Base-by-base conservation (phyloP, 23 tunicate species). In the Oikopleura albicans region DNA sequence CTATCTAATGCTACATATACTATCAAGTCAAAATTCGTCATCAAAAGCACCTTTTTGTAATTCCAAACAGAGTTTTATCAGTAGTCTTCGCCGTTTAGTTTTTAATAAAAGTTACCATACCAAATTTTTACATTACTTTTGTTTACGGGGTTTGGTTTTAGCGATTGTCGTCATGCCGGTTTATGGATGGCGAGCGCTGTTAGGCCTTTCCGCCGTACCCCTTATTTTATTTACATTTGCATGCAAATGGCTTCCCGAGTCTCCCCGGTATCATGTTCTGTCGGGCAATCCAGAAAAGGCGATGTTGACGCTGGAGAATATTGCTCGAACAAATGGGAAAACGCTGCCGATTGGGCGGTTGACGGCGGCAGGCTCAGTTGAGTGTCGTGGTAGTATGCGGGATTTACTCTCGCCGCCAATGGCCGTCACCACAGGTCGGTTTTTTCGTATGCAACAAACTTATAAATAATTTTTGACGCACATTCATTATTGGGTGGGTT, bases 181-280 rank as follows among this genome's bases (percentile, higher is more conserved):
- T 8, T 49, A 49, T 22, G 91, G 95, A 0, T 93, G 98, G 98
- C 79, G 98, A 56, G 90, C 91, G 91, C 66, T 93, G 76, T 84
- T 93, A 16, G 98, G 86, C 0, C 56, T 93, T 40, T 89, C 94
- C 84, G 83, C 98, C 0, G 1, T 93, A 2, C 98, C 98, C 40
- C 84, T 93, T 56, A 76, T 93, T 39, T 40, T 93, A 12, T 93
- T 93, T 84, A 85, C 98, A 29, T 39, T 93, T 38, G 89, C 95
- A 1, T 93, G 95, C 87, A 88, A 86, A 84, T 93, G 98, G 98
- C 76, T 90, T 4, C 98, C 98, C 0, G 98, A 93, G 75, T 89
- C 94, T 63, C 97, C 98, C 28, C 79, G 98, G n/a, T 93, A 90
- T 83, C 84, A 93, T 84, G 91, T 93, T 27, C 59, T 93, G 0